These are phyloP conservation scores for Nematostella vectensis DNA, from an alignment of 92 coral and sea anemone species.

Conservation along the genomic window DNA sequence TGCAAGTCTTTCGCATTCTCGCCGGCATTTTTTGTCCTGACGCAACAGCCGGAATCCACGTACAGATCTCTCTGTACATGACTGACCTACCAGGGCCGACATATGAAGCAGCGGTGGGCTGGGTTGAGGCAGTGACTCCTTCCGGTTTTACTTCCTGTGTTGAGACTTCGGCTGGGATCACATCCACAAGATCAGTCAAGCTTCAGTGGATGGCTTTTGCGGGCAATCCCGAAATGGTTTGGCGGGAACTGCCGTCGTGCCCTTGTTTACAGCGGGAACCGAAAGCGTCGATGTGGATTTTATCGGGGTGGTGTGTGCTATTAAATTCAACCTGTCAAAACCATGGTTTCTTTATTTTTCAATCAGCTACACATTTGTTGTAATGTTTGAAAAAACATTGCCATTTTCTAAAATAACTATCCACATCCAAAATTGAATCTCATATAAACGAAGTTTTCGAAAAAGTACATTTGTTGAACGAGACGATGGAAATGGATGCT, in stretches of 20 bases:
- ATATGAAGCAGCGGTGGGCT: conserved; percentile 41
- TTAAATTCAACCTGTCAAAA: background rate
- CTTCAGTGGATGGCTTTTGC: conserved; percentile 31
- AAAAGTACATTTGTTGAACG: too few relatives aligned
- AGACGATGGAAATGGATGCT: too few relatives aligned
- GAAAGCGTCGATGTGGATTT: conserved; percentile 30
- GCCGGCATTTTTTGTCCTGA: conserved; percentile 7
- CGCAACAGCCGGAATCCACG: conserved; percentile 19
- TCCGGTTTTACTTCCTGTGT: conserved; percentile 34
- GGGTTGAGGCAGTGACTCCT: conserved; percentile 20
- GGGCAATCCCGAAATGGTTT: conserved; percentile 27
- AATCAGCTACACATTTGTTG: too few relatives aligned
- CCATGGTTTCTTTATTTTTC: too few relatives aligned
- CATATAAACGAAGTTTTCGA: too few relatives aligned
- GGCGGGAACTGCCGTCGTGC: conserved; percentile 18
- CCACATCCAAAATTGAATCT: too few relatives aligned
- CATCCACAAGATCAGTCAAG: conserved; percentile 2
- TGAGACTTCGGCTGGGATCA: conserved; percentile 31
- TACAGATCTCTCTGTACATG: conserved; percentile 29
- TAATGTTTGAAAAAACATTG: too few relatives aligned
- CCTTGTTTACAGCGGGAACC: conserved; percentile 53
- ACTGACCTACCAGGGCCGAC: background rate
- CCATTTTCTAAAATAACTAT: too few relatives aligned
- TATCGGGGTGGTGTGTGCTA: conserved; percentile 23
- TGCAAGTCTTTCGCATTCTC: conserved; percentile 42